Base-by-base conservation (phyloP, 2,113 vertebrate species). In the Sterrhoptilus dennistouni region DNA sequence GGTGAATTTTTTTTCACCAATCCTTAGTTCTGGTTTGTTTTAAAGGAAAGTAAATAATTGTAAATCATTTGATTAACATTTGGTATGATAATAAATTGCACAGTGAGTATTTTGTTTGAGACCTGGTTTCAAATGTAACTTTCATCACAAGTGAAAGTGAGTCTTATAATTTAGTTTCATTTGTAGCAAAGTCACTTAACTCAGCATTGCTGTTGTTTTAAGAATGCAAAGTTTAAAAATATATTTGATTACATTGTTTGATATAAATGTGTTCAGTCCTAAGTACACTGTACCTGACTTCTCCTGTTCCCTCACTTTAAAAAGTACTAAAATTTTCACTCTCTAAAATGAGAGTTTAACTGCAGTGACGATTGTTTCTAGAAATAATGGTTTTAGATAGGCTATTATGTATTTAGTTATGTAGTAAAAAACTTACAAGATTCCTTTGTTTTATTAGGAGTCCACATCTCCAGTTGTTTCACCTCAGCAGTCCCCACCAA, bases 391-490 rank as follows among this genome's bases (percentile, higher is more conserved):
- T 13, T 91, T 92, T 84, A 65, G 72, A 15, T 75, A 87, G 71
- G 31, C 33, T 95, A 95, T 87, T 56, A 42, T 94, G 60, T 86
- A 29, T 93, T 95, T 64, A 87, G 50, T 56, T 69, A n/a, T 44
- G 45, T 52, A 91, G 75, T 74, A 93, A 72, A 91, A 91, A 52
- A 85, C 54, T 77, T 93, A 83, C 83, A 96, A 93, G 47, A 77
- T 97, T 92, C 33, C 89, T 97, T 90, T 95, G 91, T 91, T 97
- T 91, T 97, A 87, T 92, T 96, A 99, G 99, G 99, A 99, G 77
- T 98, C 99, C 35, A 99, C 98, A 33, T 99, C 99, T 91, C 99
- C 99, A 27, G 98, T 99, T 87, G 99, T 99, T 95, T 99, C 99
- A 29, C 99, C 99, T 65, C 98, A 99, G 92, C 99, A 99, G 90